phyloP scores from a whole-genome alignment of 2,113 vertebrate species.

The Pagrus major region DNA sequence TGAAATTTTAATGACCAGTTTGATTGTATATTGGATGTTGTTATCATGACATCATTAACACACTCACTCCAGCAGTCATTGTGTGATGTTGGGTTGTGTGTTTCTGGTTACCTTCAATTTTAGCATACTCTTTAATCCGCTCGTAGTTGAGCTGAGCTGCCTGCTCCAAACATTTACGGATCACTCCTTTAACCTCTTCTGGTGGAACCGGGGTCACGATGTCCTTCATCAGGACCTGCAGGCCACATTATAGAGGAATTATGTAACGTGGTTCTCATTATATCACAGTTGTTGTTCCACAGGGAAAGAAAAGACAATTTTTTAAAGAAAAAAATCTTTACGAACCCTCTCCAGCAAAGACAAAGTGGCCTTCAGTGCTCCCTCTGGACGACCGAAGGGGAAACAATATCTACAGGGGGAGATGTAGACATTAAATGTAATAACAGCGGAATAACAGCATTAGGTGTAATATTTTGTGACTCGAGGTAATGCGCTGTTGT shows the following conservation, averaged over 20 bases:
- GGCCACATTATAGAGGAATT: constrained; percentile 18
- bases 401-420: constrained; percentile 93
- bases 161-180: constrained; percentile 99
- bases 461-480: not conserved
- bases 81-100: constrained; percentile 7
- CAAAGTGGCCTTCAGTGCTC: constrained; percentile 97
- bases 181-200: constrained; percentile 98
- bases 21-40: too few species aligned
- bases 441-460: not conserved
- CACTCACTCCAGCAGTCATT: not conserved
- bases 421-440: constrained; percentile 24
- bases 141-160: constrained; percentile 98
- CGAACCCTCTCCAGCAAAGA: constrained; percentile 98
- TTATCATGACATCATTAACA: not conserved
- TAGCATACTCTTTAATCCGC: constrained; percentile 97
- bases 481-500: constrained; percentile 4
- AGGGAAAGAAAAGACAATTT: not conserved
- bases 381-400: constrained; percentile 98
- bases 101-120: constrained; percentile 95
- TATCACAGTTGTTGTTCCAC: constrained; percentile 10
- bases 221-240: constrained; percentile 99
- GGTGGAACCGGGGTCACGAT: constrained; percentile 98
- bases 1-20: constrained; percentile 20
- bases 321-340: constrained; percentile 30
- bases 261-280: constrained; percentile 11